Conservation (phyloP, 2,888 invertebrate species). For the Leptopilina myrica region DNA sequence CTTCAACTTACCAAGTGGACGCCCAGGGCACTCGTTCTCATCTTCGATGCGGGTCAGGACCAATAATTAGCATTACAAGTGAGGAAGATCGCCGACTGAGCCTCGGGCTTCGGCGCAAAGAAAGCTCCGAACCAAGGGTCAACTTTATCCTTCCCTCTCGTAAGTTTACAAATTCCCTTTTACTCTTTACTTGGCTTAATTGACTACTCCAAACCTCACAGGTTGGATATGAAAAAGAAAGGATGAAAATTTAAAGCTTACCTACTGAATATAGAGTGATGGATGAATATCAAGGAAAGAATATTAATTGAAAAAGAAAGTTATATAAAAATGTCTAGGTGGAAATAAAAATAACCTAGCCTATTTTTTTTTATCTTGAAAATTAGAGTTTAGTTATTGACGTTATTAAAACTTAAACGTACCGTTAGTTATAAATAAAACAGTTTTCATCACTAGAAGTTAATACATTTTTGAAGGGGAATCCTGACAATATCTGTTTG, state of each 20-base stretch:
- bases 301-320: too few relatives aligned
- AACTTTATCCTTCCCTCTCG: conserved; percentile 78
- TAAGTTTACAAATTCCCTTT: conserved; percentile 55
- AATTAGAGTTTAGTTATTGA: too few relatives aligned
- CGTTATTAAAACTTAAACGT: too few relatives aligned
- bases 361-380: too few relatives aligned
- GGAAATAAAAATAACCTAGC: too few relatives aligned
- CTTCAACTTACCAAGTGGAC: conserved; percentile 72
- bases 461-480: too few relatives aligned
- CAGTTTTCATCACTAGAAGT: too few relatives aligned
- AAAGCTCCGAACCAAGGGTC: conserved; percentile 80
- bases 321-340: too few relatives aligned
- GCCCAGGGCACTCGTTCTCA: conserved; percentile 69
- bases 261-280: too few relatives aligned
- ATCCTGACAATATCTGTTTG: too few relatives aligned
- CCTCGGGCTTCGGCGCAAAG: conserved; percentile 70
- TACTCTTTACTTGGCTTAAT: neutral
- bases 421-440: too few relatives aligned
- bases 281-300: too few relatives aligned
- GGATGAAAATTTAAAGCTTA: neutral
- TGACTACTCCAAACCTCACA: neutral
- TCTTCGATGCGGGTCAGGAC: conserved; percentile 73
- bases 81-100: conserved; percentile 73
- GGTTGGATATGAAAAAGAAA: neutral
- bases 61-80: conserved; percentile 73